Conservation (phyloP, 2,113 vertebrate species). For the Trichomycterus rosablanca region DNA sequence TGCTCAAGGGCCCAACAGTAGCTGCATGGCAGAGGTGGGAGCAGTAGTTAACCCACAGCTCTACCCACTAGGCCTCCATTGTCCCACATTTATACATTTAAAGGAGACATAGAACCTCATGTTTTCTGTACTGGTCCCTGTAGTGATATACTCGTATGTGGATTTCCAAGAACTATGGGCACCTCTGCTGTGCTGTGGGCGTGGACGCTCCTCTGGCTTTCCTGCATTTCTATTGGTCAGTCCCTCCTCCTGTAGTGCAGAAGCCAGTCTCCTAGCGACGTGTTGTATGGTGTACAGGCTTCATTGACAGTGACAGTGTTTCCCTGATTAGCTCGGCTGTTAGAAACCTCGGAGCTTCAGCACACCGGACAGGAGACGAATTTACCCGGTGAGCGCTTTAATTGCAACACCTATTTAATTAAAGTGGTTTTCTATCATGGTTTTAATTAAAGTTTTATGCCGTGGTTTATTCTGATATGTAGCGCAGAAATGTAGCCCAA, state of each 20-base stretch:
- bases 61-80: too few species aligned
- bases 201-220: background rate
- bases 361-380: background rate
- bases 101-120: too few species aligned
- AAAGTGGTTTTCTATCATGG: background rate
- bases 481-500: background rate
- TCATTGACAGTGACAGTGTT: background rate
- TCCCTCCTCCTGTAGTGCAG: background rate
- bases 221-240: background rate
- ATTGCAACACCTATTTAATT: too few species aligned
- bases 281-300: background rate
- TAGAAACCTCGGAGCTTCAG: background rate
- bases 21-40: too few species aligned
- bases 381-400: background rate
- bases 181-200: slow-evolving; percentile 19
- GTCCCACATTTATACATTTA: too few species aligned
- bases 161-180: background rate
- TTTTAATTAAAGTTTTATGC: background rate
- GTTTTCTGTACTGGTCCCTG: too few species aligned
- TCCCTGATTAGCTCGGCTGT: background rate
- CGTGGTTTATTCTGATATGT: background rate
- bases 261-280: slow-evolving; percentile 26
- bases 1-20: too few species aligned
- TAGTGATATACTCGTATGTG: too few species aligned
- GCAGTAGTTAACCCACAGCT: too few species aligned